Base-by-base conservation (phyloP, 2,113 vertebrate species). In the Gopherus flavomarginatus region DNA sequence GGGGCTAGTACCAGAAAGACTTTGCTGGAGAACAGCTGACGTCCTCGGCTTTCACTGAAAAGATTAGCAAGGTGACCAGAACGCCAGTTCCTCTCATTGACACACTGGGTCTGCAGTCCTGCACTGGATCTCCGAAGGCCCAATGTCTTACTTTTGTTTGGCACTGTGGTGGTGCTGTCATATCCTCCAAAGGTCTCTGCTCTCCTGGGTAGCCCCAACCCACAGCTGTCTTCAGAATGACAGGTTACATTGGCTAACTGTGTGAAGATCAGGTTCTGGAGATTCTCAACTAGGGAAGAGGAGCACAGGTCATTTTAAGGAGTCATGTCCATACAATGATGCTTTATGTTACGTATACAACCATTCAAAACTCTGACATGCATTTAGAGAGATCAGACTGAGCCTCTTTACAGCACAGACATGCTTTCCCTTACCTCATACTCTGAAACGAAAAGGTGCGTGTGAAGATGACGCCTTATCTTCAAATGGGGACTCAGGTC, bases 131-230 rank as follows among this genome's bases (percentile, higher is more conserved):
- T 26, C 35, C 53, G 5, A 59, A 42, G 5, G 53, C 5, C 29
- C 11, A 6, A 4, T 44, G 91, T 81, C 98, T 98, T 98, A 99
- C 99, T 98, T 98, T 98, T 99, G 87, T 84, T 96, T 52, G 98
- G 97, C 89, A 98, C 91, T 27, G 96, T 90, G 11, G 97, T 95
- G 44, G 87, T 95, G 17, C 98, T 98, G 98, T 99, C 99, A 5
- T 98, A 99, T 90, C 99, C 99, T 49, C 99, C 99, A 26, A 99
- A 99, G 52, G 99, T 99, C 83, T 98, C 99, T 0, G 99, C 99
- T 97, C 99, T 98, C 83, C 97, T 98, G 29, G 98, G 98, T 4
- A 98, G 97, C 1, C 49, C 57, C 0, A 97, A 93, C 14, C 95
- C 90, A 9, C 90, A 88, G n/a, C 89, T 96, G 1, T 99, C 98